These are phyloP conservation scores for Nothoprocta pentlandii DNA, from an alignment of 2,113 vertebrate species.

Conservation along the genomic window DNA sequence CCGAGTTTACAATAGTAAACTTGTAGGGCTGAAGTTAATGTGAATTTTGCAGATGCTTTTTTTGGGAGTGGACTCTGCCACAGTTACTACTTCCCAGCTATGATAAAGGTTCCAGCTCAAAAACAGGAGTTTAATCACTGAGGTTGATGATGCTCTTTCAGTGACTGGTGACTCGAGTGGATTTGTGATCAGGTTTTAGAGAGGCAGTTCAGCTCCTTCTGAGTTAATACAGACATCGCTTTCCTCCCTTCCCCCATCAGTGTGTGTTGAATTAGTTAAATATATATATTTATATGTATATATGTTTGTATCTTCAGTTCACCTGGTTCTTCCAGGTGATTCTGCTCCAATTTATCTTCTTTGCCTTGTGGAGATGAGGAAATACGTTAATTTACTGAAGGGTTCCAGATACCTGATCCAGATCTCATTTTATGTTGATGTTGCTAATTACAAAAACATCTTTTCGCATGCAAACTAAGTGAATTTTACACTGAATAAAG, in stretches of 20 bases:
- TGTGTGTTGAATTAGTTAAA: background rate
- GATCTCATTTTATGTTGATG: constrained; percentile 45
- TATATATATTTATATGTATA: background rate
- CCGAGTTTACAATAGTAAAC: background rate
- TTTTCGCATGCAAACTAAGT: constrained; percentile 59
- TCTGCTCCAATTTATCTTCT: constrained; percentile 28
- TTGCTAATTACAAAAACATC: constrained; percentile 54
- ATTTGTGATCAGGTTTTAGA: background rate
- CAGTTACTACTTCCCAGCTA: background rate
- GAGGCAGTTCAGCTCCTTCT: background rate
- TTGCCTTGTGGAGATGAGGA: constrained; percentile 47
- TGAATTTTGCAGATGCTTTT: constrained; percentile 15
- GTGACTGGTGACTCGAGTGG: background rate
- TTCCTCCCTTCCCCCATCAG: background rate
- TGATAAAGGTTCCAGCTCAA: background rate
- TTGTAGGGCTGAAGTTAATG: background rate
- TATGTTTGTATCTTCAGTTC: constrained; percentile 26
- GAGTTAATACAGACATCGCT: background rate
- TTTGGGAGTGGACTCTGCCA: background rate
- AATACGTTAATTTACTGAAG: constrained; percentile 31
- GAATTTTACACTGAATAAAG: constrained; percentile 43
- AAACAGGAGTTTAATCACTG: background rate
- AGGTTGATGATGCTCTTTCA: constrained; percentile 1
- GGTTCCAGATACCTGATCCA: constrained; percentile 42
- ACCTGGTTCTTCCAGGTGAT: constrained; percentile 45